Conservation (phyloP, 30 jellyfish, hydroid and myxozoan genomes). For the Sanderia malayensis region DNA sequence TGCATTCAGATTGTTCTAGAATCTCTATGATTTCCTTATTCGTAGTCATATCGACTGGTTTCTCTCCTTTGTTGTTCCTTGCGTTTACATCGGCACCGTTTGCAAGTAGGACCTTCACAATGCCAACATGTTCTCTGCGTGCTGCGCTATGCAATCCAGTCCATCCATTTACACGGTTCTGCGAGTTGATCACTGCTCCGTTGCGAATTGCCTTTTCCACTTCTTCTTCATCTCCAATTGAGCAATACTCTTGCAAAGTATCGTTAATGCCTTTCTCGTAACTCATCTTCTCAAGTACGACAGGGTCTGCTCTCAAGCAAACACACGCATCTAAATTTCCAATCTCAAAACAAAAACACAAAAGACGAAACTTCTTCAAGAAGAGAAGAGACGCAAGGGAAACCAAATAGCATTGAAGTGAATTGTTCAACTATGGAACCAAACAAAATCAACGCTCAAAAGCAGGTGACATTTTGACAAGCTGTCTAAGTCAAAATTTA, state of each 20-base stretch:
- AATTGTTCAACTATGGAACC: no score
- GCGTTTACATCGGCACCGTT: conserved; percentile 61
- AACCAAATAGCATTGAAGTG: no score
- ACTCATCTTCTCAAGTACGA: no score
- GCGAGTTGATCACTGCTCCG: conserved; percentile 90
- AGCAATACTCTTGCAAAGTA: conserved; percentile 64
- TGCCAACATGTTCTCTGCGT: conserved; percentile 62
- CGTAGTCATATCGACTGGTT: conserved; percentile 68
- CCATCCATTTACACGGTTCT: conserved; percentile 89
- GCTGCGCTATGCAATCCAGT: conserved; percentile 83
- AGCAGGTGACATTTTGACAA: no score
- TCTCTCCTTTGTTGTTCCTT: conserved; percentile 52
- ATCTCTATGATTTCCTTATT: conserved; percentile 44
- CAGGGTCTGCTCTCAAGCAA: no score
- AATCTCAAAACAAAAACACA: no score
- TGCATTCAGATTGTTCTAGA: background rate
- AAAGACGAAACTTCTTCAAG: no score
- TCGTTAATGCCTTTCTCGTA: conserved; percentile 62
- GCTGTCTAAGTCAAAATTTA: no score
- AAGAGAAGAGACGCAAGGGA: no score
- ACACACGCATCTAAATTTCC: no score
- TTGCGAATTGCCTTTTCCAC: conserved; percentile 32
- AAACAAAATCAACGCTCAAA: no score
- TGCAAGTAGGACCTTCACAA: conserved; percentile 48
- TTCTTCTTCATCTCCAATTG: conserved; percentile 58